These are phyloP conservation scores for Pygmarrhopalites habei DNA, from an alignment of 1,140 invertebrate species.

Conservation along the genomic window DNA sequence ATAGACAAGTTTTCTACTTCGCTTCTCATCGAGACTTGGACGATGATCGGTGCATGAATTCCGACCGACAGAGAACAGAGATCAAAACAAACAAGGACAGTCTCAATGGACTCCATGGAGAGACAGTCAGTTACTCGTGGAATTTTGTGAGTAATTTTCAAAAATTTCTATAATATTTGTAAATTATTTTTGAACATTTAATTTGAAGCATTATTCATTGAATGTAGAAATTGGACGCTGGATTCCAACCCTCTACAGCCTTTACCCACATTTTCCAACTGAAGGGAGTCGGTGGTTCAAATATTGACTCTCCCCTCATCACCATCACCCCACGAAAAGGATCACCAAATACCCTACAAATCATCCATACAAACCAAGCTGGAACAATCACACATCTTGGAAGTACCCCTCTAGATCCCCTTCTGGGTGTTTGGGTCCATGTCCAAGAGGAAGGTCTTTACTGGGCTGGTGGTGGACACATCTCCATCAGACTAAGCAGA, in stretches of 20 bases:
- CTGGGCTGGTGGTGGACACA: neutral
- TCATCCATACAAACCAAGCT: neutral
- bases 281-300: conserved; percentile 25
- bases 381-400: neutral
- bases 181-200: too few relatives aligned
- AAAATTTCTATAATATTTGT: too few relatives aligned
- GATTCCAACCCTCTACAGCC: conserved; percentile 21
- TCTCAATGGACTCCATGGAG: conserved; percentile 12
- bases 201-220: too few relatives aligned
- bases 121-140: conserved; percentile 27
- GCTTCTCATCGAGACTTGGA: conserved; percentile 15
- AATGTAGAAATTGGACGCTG: conserved; percentile 19
- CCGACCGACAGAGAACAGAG: conserved; percentile 27
- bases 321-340: conserved; percentile 15
- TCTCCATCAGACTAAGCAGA: neutral
- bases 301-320: conserved; percentile 19
- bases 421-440: conserved; percentile 10
- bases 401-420: neutral
- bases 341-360: neutral
- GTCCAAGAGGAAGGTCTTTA: neutral
- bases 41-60: conserved; percentile 25
- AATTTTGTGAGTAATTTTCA: too few relatives aligned
- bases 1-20: conserved; percentile 21
- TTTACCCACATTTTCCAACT: conserved; percentile 30
- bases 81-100: conserved; percentile 10